Percentiles rank a stretch among this genome's conserved stretches.
Conservation (phyloP, 2,888 invertebrate species). For the Herminia tarsipennalis region DNA sequence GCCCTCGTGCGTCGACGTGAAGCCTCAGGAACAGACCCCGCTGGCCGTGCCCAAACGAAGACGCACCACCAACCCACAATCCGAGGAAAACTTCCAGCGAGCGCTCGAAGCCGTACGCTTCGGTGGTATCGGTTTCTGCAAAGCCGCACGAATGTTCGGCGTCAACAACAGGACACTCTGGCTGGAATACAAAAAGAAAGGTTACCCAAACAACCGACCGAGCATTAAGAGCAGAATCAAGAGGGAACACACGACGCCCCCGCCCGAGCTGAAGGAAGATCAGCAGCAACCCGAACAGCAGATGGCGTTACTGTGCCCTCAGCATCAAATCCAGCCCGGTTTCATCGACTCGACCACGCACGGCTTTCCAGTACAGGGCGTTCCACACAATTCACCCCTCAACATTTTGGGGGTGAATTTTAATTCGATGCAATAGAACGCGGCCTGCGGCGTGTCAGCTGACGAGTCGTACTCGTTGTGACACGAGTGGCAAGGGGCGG, state of each 20-base stretch:
- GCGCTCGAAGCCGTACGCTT: constrained; percentile 93
- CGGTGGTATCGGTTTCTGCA: constrained; percentile 94
- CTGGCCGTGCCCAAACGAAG: constrained; percentile 87
- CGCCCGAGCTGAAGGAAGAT: constrained; percentile 82
- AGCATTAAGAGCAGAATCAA: constrained; percentile 92
- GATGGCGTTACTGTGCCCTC: constrained; percentile 87
- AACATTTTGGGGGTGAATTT: constrained; percentile 92
- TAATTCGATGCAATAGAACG: constrained; percentile 90
- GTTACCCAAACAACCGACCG: constrained; percentile 92
- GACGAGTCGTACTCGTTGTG: constrained; percentile 70
- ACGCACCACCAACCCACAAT: constrained; percentile 91
- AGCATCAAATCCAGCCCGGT: constrained; percentile 88
- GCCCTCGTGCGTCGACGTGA: constrained; percentile 67
- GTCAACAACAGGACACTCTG: constrained; percentile 94
- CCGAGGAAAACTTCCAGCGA: constrained; percentile 92
- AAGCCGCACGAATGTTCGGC: constrained; percentile 93
- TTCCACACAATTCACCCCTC: constrained; percentile 87
- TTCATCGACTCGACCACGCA: constrained; percentile 90
- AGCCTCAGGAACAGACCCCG: constrained; percentile 55
- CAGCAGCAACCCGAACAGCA: constrained; percentile 62
- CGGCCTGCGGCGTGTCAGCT: constrained; percentile 66
- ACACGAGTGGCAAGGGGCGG: constrained; percentile 70
- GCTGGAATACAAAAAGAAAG: constrained; percentile 94
- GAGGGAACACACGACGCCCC: constrained; percentile 88
- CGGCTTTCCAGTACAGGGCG: constrained; percentile 86